phyloP scores from a whole-genome alignment of 2,888 invertebrate genomes.

The Lymantria dispar region DNA sequence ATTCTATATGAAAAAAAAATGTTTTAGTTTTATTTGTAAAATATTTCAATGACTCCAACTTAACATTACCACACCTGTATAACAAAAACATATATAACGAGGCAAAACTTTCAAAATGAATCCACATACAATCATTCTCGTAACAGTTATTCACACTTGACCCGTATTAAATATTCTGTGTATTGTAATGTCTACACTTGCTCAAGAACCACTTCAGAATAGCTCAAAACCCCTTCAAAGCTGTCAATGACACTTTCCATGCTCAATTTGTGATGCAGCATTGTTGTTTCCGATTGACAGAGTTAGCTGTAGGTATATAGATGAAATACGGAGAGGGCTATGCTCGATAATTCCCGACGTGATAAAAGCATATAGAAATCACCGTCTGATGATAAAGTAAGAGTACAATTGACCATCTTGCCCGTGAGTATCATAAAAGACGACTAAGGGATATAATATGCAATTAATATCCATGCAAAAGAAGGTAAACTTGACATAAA shows the following conservation, averaged over 20 bases:
- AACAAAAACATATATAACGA: background rate
- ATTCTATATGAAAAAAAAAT: too few species aligned
- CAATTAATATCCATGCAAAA: too few species aligned
- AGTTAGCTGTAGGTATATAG: too few species aligned
- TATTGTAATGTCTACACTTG: conserved; percentile 28
- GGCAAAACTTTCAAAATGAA: conserved; percentile 1
- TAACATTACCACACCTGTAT: background rate
- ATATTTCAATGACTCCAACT: background rate
- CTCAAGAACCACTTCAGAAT: conserved; percentile 17
- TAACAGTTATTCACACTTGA: conserved; percentile 27
- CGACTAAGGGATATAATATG: too few species aligned
- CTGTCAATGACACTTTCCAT: conserved; percentile 5
- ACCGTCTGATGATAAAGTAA: too few species aligned
- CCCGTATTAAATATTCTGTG: conserved; percentile 31
- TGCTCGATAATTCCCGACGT: too few species aligned
- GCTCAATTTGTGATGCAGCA: conserved; percentile 5
- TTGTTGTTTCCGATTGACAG: background rate
- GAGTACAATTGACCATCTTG: too few species aligned
- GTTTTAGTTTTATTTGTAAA: too few species aligned
- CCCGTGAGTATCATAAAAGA: too few species aligned
- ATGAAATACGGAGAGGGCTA: too few species aligned
- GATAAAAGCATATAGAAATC: too few species aligned
- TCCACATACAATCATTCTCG: conserved; percentile 11
- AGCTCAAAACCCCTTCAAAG: conserved; percentile 1
- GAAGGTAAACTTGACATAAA: too few species aligned